phyloP scores from a whole-genome alignment of 1,140 invertebrate species.

The Achatina immaculata region DNA sequence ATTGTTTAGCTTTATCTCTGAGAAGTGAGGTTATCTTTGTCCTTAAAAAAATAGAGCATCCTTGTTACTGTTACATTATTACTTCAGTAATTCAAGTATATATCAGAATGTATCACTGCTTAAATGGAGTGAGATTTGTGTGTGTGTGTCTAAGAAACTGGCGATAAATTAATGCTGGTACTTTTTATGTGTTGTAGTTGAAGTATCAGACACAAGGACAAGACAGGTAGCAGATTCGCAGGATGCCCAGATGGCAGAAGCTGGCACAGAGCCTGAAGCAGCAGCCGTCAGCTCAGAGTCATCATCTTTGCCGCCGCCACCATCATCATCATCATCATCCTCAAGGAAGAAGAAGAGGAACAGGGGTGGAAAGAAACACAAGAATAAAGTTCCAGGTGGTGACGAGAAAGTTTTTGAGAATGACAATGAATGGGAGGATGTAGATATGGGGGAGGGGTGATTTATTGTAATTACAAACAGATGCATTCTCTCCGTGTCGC shows the following conservation, averaged over 20 bases:
- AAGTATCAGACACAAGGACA: background rate
- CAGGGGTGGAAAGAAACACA: background rate
- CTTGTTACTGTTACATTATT: no score
- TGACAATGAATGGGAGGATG: conserved; percentile 21
- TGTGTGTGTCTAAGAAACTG: no score
- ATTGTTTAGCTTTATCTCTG: no score
- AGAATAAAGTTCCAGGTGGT: conserved; percentile 2
- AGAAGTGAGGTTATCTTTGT: background rate
- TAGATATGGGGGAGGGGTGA: conserved; percentile 1
- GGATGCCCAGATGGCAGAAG: background rate
- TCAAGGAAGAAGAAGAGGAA: conserved; percentile 11
- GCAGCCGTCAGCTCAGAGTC: background rate
- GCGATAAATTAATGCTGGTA: background rate
- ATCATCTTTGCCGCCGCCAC: background rate
- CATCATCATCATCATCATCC: background rate
- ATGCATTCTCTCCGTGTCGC: no score
- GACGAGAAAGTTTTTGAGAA: conserved; percentile 5
- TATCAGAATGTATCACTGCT: no score
- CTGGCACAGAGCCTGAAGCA: background rate
- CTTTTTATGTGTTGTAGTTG: background rate
- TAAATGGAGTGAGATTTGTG: no score
- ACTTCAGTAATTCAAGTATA: no score
- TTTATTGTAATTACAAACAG: no score
- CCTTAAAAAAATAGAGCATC: background rate
- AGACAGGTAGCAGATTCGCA: no score